These are phyloP conservation scores for Desmodus rotundus DNA, from an alignment of 2,113 vertebrate genomes.

Conservation along the genomic window DNA sequence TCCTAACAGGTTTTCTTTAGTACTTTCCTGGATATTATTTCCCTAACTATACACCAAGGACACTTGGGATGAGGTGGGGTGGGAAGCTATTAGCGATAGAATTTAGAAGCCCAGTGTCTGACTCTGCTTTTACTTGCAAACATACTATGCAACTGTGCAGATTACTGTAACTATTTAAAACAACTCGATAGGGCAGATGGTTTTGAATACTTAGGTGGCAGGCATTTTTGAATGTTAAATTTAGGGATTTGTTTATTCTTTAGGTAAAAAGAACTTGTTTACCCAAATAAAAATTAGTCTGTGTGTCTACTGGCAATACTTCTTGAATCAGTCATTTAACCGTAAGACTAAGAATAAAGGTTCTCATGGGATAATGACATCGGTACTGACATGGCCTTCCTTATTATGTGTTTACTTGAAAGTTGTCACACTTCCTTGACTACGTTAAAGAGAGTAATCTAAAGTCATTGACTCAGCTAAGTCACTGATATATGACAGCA, in stretches of 20 bases:
- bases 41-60: not conserved
- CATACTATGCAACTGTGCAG: not conserved
- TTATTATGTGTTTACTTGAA: not conserved
- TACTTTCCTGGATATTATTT: not conserved
- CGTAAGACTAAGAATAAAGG: not conserved
- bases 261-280: not conserved
- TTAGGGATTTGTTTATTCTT: not conserved
- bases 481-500: not conserved
- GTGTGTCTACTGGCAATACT: not conserved
- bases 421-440: not conserved
- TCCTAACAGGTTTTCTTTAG: conserved; percentile 36
- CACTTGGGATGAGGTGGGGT: not conserved
- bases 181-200: not conserved
- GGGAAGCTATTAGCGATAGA: not conserved
- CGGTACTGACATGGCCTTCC: not conserved
- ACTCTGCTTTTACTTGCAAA: not conserved
- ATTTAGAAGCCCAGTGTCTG: not conserved
- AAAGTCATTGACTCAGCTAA: not conserved
- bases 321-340: not conserved
- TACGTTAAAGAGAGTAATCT: not conserved
- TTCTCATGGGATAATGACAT: not conserved
- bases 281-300: not conserved
- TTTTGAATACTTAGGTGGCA: not conserved
- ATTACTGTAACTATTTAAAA: not conserved
- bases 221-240: not conserved